Base-by-base conservation (phyloP, 2,888 invertebrate species). In the Tuta absoluta region DNA sequence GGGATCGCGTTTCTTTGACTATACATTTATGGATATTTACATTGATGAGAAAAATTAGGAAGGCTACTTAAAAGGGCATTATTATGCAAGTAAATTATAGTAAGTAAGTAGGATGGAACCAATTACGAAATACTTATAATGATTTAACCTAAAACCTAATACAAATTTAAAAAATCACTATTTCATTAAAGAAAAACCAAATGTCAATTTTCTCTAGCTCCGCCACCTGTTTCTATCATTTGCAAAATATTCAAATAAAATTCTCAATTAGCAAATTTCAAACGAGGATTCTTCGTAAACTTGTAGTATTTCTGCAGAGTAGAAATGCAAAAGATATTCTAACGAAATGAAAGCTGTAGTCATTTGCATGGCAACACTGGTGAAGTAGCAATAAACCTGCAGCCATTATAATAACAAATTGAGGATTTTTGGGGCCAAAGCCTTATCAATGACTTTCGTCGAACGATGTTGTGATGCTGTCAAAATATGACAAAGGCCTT, bases 241-340 rank as follows among this genome's bases (percentile, higher is more conserved):
- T 49, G 49, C 49, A 24, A 49, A 28, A 56, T 41, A 59, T 63
- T 51, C 38, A 38, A 41, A 41, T 41, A 41, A 41, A 48, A 48
- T 19, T 23, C 12, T 17, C 59, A 63, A 64, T 41, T 66, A 63
- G 64, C 59, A 59, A 64, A 67, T 37, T 58, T 21, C 11, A 38
- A 58, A 8, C 14, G 58, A 51, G 51, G 23, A 21, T 11, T 33
- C 38, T 58, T 38, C 8, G 11, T 2, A 33, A 58, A 17, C 58
- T 33, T 33, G 17, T 33, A 33, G 10, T 33, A 21, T 33, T 11
- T 37, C 38, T 33, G 17, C 12, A 11, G 17, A 58, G 58, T 38
- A 12, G 62, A 63, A 68, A 64, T 66, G 57, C 63, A 63, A 53
- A 62, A 59, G 66, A 66, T 64, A 63, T 65, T 66, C 64, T 57